phyloP scores from a whole-genome alignment of 2,888 invertebrate species.

The Hirtodrosophila histrioides region DNA sequence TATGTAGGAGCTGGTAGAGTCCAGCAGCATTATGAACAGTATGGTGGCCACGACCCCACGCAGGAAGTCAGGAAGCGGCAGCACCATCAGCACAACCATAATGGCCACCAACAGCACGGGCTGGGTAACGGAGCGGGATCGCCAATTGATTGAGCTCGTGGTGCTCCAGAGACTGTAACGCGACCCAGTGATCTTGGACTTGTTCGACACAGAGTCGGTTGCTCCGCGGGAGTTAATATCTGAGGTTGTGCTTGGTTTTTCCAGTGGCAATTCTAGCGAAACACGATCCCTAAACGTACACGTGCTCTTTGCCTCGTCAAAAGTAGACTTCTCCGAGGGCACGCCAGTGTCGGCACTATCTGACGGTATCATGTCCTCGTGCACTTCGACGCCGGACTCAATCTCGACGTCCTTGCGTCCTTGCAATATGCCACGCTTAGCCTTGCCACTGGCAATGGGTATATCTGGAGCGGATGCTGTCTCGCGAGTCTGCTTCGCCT shows the following conservation, averaged over 20 bases:
- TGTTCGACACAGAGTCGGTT: not conserved
- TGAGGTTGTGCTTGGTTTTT: not conserved
- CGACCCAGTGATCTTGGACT: not conserved
- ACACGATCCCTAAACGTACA: conserved; percentile 5
- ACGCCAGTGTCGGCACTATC: not conserved
- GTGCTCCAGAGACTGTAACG: conserved; percentile 10
- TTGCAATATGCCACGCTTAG: conserved; percentile 65
- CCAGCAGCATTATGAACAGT: conserved; percentile 70
- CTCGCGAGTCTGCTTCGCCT: not conserved
- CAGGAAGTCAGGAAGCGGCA: conserved; percentile 82
- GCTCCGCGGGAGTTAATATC: not conserved
- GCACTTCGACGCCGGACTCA: conserved; percentile 84
- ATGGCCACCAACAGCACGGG: conserved; percentile 43
- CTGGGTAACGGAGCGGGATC: conserved; percentile 16
- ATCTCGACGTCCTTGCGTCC: conserved; percentile 82
- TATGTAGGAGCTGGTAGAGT: conserved; percentile 59
- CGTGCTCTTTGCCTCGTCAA: not conserved
- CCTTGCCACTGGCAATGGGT: conserved; percentile 42
- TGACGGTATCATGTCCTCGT: conserved; percentile 82
- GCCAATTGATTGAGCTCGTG: conserved; percentile 17
- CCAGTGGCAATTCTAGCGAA: conserved; percentile 52
- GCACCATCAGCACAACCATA: conserved; percentile 58
- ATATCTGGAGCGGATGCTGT: conserved; percentile 32
- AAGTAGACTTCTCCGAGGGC: rapidly evolving
- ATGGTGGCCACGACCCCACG: conserved; percentile 81